These are phyloP conservation scores for Mastacembelus armatus DNA, from an alignment of 2,797 vertebrate species.

Conservation along the genomic window DNA sequence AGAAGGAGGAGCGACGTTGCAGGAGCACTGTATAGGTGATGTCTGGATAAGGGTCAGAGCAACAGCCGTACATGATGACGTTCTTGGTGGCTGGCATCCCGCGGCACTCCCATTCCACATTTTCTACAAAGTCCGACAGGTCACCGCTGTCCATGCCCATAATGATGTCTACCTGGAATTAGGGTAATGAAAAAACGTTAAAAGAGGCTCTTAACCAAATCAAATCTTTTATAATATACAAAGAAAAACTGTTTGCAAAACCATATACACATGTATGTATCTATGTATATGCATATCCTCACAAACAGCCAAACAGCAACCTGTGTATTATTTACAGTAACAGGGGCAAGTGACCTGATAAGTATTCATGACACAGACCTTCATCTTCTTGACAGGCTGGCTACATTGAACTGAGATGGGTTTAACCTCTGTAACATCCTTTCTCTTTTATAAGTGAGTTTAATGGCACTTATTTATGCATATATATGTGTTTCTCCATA, in stretches of 20 bases:
- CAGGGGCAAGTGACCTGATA: no score
- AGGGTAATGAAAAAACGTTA: background rate
- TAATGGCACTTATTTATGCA: rapidly evolving
- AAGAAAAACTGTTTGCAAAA: conserved; percentile 1
- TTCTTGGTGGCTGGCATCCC: conserved; percentile 97
- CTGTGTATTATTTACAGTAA: no score
- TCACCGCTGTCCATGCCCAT: conserved; percentile 93
- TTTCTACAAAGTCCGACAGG: conserved; percentile 95
- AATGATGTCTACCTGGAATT: conserved; percentile 89
- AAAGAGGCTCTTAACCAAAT: background rate
- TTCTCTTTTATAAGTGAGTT: background rate
- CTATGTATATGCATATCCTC: no score
- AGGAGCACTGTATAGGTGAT: conserved; percentile 95
- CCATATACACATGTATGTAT: background rate
- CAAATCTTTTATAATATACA: background rate
- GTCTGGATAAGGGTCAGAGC: conserved; percentile 96
- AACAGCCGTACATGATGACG: conserved; percentile 96
- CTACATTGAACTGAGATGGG: background rate
- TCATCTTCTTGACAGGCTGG: background rate
- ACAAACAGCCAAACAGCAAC: no score
- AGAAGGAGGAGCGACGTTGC: conserved; percentile 95
- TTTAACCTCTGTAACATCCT: background rate
- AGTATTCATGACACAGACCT: no score
- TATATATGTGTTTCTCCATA: conserved; percentile 26
- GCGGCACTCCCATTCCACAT: conserved; percentile 96